A percentile compares a stretch with the other conserved stretches of the same genome.
These are phyloP conservation scores for Pedionomus torquatus DNA, from an alignment of 2,113 vertebrate genomes.

Conservation along the genomic window DNA sequence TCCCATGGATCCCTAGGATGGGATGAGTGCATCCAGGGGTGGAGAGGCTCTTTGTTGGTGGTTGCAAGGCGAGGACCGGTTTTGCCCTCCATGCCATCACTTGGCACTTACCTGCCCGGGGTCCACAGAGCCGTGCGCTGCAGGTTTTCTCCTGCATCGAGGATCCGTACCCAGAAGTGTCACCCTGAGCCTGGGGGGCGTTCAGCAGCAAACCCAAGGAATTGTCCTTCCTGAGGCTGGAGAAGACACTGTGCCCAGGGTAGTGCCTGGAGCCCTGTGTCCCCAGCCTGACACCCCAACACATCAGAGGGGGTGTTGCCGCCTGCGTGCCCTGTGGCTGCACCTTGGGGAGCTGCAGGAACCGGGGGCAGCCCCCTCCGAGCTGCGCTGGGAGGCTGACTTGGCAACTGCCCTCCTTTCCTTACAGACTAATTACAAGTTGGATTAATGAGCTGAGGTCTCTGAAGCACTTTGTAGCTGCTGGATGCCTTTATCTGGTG, in stretches of 20 bases:
- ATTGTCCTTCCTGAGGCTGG: not conserved
- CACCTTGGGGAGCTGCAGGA: fast-evolving
- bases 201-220: not conserved
- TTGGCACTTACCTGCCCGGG: not conserved
- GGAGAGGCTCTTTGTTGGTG: not conserved
- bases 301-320: fast-evolving
- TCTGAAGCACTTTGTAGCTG: not conserved
- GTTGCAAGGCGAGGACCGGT: not conserved
- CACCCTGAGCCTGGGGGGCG: not conserved
- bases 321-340: not conserved
- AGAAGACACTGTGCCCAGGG: too few species aligned
- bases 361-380: not conserved
- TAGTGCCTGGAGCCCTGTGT: not conserved
- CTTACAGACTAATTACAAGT: not conserved
- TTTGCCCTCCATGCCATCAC: not conserved
- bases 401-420: not conserved
- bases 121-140: not conserved
- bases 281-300: not conserved
- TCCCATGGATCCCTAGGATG: too few species aligned
- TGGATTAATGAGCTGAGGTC: not conserved
- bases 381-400: fast-evolving
- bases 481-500: not conserved
- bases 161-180: not conserved
- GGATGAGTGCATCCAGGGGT: fast-evolving
- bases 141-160: not conserved